Base-by-base conservation (phyloP, 2,113 vertebrate genomes). In the Odontesthes bonariensis region DNA sequence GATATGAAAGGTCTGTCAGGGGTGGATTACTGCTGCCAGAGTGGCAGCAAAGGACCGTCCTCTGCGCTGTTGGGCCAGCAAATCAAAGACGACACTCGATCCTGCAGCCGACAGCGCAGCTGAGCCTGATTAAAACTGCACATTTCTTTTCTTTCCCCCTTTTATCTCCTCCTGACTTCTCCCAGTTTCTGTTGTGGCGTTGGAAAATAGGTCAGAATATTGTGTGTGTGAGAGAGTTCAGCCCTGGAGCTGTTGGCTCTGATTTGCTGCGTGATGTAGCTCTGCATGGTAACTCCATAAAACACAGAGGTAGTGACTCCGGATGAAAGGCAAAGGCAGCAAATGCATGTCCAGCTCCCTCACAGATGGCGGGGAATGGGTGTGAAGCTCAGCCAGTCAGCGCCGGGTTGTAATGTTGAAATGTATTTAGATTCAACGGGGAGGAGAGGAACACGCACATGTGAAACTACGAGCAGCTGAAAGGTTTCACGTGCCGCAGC, bases 1-100 rank as follows among this genome's bases (percentile, higher is more conserved):
- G 59, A 58, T 85, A 46, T 82, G 66, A 77, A 79, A 73, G 82
- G 75, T 77, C 80, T 83, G 77, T 88, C 86, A 82, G 81, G 81
- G 77, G 38, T 17, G 68, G 76, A 85, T 86, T 81, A 87, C 56
- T 31, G 38, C 63, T 53, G 58, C 31, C 68, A 44, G 46, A 77
- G 65, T 69, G 79, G 77, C 81, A 72, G 83, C 73, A 79, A 78
- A 75, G 65, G 72, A 69, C 9, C 53, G 1, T 40, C 7, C n/a
- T 75, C 68, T 5, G 32, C 3, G 38, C 44, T 22, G 44, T 22
- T 47, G 10, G 20, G 23, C 62, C 59, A 65, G 54, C 23, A 58
- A 67, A 51, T 49, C 64, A 20, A 61, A 53, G 52, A 23, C 35
- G 19, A 53, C 64, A 9, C 52, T 10, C 4, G 11, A 59, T 55